Percentiles rank a stretch among this genome's conserved stretches.
Conservation (phyloP, 2,113 vertebrate genomes). For the Cavia porcellus region DNA sequence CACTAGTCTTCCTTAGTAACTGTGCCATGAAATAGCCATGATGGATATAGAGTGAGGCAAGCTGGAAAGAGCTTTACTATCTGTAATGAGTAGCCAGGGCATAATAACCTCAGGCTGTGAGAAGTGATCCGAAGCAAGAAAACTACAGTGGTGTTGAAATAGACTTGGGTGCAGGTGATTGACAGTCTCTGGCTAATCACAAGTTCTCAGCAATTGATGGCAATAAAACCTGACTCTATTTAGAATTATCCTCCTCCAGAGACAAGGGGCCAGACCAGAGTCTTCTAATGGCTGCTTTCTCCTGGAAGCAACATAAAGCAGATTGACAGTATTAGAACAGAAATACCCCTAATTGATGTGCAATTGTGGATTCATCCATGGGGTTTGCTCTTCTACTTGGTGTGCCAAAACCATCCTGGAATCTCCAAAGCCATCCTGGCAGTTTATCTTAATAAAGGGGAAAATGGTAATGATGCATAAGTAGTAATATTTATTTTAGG, state of each 20-base stretch:
- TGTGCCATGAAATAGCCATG: slow-evolving; percentile 14
- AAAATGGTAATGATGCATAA: neutral
- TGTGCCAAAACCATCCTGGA: neutral
- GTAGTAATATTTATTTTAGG: neutral
- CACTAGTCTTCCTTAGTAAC: slow-evolving; percentile 1
- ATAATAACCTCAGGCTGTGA: neutral
- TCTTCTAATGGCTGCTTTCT: neutral
- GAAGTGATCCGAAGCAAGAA: neutral
- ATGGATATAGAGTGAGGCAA: neutral
- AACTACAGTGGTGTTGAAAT: neutral
- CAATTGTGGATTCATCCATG: neutral
- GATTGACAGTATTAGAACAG: neutral
- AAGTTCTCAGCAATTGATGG: neutral
- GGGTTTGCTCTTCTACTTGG: neutral
- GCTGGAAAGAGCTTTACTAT: neutral
- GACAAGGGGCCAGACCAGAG: neutral
- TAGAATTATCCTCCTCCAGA: neutral
- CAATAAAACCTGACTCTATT: neutral
- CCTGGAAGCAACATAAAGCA: neutral
- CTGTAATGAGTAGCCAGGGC: neutral
- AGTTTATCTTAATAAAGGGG: neutral
- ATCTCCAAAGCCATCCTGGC: neutral
- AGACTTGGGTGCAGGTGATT: neutral
- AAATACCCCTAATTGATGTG: neutral
- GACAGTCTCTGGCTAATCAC: neutral